Conservation (phyloP, 2,797 vertebrate genomes). For the Sorex maritimensis region DNA sequence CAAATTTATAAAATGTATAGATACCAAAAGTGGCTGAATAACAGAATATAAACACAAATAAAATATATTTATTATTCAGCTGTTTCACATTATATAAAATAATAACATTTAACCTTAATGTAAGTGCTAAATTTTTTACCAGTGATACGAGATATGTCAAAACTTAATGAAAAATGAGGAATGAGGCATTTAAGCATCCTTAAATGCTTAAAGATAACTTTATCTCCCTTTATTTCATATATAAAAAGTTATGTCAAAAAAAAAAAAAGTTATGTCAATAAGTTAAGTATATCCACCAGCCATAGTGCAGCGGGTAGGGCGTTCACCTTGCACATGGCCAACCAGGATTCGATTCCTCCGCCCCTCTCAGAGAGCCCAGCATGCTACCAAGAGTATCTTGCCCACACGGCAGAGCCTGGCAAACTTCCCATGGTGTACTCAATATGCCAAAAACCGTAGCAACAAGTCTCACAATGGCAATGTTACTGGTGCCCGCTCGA, state of each 20-base stretch:
- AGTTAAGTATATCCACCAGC: not conserved
- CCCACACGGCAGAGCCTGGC: too few species aligned
- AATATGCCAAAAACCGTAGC: too few species aligned
- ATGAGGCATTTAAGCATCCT: not conserved
- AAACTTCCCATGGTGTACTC: too few species aligned
- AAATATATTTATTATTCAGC: conserved; percentile 14
- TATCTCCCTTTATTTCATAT: conserved; percentile 45
- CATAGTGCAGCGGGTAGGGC: too few species aligned
- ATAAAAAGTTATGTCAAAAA: conserved; percentile 29
- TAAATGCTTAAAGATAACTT: conserved; percentile 56
- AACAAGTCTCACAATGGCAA: too few species aligned
- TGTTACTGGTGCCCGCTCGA: too few species aligned
- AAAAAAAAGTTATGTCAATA: conserved; percentile 23
- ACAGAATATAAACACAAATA: not conserved
- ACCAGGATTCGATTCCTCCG: too few species aligned
- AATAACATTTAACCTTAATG: conserved; percentile 26
- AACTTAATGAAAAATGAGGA: conserved; percentile 3
- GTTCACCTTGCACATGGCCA: too few species aligned
- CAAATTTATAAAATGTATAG: conserved; percentile 50
- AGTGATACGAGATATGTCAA: conserved; percentile 47
- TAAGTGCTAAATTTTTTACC: conserved; percentile 30
- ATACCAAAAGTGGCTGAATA: conserved; percentile 21
- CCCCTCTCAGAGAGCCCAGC: too few species aligned
- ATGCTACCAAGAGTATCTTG: too few species aligned
- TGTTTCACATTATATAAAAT: conserved; percentile 23